Percentiles rank a stretch among this genome's conserved stretches.
These are phyloP conservation scores for Nephrocerus scutellatus DNA, from an alignment of 2,888 invertebrate species.

Conservation along the genomic window DNA sequence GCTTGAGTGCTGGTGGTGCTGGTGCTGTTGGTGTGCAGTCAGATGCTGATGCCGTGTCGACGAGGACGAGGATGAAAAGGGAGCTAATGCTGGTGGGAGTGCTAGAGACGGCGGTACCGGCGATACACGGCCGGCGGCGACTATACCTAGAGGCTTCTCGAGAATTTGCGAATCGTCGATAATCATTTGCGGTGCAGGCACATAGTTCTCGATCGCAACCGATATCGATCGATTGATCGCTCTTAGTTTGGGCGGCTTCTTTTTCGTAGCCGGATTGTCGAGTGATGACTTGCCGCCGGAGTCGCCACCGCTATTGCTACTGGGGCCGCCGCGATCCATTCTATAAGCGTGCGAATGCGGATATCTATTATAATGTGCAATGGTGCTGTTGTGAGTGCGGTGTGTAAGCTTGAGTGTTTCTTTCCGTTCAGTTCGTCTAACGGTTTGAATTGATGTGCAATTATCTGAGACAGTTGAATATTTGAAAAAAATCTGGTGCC, in stretches of 20 bases:
- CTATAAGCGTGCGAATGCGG: conserved; percentile 45
- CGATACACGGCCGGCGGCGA: conserved; percentile 40
- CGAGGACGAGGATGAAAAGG: no score
- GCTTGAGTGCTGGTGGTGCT: conserved; percentile 29
- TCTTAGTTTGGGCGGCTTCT: conserved; percentile 48
- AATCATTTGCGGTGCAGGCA: conserved; percentile 34
- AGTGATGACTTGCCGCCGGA: conserved; percentile 43
- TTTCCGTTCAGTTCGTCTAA: no score
- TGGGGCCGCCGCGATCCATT: conserved; percentile 47
- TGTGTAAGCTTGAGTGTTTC: no score
- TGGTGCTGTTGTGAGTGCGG: conserved; percentile 42
- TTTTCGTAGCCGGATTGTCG: conserved; percentile 45
- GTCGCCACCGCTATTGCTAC: conserved; percentile 41
- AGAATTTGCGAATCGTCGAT: conserved; percentile 38
- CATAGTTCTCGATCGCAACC: conserved; percentile 48
- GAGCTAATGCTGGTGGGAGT: conserved; percentile 42
- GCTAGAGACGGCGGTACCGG: conserved; percentile 44
- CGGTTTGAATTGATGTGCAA: no score
- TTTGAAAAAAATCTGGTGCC: no score
- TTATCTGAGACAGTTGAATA: no score
- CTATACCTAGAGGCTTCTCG: conserved; percentile 42
- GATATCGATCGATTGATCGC: conserved; percentile 47
- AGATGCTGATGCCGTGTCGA: conserved; percentile 33
- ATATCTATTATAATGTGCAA: conserved; percentile 47
- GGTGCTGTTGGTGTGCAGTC: conserved; percentile 23